A percentile compares a stretch with the other conserved stretches of the same genome.
Evolutionary conservation across 2,797 vertebrate genomes (phyloP).

Genomic region (Capromys pilorides): DNA sequence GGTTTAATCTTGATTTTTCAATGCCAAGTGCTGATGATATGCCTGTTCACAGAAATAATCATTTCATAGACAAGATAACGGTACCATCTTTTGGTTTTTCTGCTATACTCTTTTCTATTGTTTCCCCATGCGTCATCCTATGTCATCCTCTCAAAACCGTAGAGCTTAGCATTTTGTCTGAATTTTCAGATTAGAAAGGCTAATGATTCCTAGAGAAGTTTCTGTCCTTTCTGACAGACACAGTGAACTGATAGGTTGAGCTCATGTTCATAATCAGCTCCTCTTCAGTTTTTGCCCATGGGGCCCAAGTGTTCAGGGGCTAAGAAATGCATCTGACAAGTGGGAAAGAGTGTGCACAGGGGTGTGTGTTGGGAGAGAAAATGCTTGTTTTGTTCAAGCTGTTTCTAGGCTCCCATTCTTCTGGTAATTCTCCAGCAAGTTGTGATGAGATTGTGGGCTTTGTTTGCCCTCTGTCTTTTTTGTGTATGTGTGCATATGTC

Average conservation of each 20-base stretch:
- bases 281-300: neutral
- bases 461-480: neutral
- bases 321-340: neutral
- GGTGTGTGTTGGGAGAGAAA: neutral
- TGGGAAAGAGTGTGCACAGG: neutral
- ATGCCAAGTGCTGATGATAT: neutral
- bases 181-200: slow-evolving; percentile 32
- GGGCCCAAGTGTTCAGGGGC: neutral
- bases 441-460: neutral
- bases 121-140: neutral
- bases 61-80: neutral
- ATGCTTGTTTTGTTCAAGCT: neutral
- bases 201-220: neutral
- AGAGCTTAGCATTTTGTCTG: neutral
- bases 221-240: neutral
- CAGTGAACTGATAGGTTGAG: neutral
- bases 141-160: neutral
- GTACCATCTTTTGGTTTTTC: neutral
- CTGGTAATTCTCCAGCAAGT: neutral
- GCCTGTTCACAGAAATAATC: neutral
- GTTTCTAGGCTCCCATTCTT: slow-evolving; percentile 3
- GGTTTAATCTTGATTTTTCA: slow-evolving; percentile 58
- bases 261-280: neutral
- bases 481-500: neutral
- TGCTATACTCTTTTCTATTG: neutral